Base-by-base conservation (phyloP, 2,888 invertebrate species). In the Masnerella sp. region DNA sequence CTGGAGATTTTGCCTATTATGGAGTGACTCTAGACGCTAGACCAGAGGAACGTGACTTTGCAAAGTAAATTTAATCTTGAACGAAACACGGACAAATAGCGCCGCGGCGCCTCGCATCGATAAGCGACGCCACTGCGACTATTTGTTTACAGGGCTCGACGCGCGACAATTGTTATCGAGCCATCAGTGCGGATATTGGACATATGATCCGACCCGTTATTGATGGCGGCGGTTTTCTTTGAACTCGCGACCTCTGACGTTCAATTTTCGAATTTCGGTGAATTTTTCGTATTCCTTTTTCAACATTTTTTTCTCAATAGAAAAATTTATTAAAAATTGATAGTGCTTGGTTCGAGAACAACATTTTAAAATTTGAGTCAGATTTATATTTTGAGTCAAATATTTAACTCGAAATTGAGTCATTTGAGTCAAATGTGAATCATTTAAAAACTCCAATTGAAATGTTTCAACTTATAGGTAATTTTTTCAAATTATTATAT, bases 1-100 rank as follows among this genome's bases (percentile, higher is more conserved):
- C 59, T 51, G 47, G 65, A 72, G 65, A 67, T 67, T 72, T 65
- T 67, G 72, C 67, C 72, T 67, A 61, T 72, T 72, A 72, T 67
- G 45, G 54, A 65, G 65, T 65, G 65, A 58, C 59, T 64, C 58
- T 17, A 25, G 49, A 38, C 17, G 51, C 64, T n/a, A 70, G 64
- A 71, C 64, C 64, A 51, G 54, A 42, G 59, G 45, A 65, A 65
- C 65, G 65, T 72, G 71, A 72, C 65, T 72, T 72, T 59, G 59
- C 65, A 72, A 72, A 65, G 71, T 72, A 72, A 59, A 72, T 72
- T 72, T 72, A 65, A 72, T 65, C 65, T 72, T 11, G 58, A 64
- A 64, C 64, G 71, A 71, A 71, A 59, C 64, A 65, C 59, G 64
- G 64, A 59, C 71, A 65, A 65, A 71, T 71, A 71, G 49, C 49